Evolutionary conservation across 2,113 vertebrate species (phyloP), one percentile per base, ranked within the genome.

Genomic region (Tachycineta bicolor): DNA sequence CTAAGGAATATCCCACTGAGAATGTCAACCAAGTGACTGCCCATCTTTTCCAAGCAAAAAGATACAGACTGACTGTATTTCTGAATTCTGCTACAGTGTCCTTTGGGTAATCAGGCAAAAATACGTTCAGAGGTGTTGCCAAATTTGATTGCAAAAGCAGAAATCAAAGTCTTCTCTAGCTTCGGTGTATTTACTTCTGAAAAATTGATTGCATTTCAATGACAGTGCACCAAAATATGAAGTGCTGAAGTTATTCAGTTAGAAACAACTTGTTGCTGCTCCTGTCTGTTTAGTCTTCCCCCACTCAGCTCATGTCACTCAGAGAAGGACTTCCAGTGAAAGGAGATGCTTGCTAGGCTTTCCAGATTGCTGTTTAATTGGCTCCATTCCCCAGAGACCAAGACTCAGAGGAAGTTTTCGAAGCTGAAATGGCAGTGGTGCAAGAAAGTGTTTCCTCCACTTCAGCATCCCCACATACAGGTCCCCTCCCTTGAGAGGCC

Each of bases 331-430:
- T 89, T 81, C 25, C 46, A 76, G 3, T 84, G 79, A 58, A 91
- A 89, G 67, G 60, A 33, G 65, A 59, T 70, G 73, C 60, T 44
- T 90, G 16, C 1, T 50, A n/a, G 53, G 76, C 56, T 93, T 89
- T 50, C 37, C 79, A 87, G 58, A 67, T 59, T 94, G 76, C 34
- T 62, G 25, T 87, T 87, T 89, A 92, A 87, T 96, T 93, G 86
- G 74, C 58, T 89, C 71, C 10, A 23, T 93, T 93, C 92, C 81
- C 83, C 65, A 43, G 89, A 80, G 74, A 43, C 34, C 43, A 60
- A 89, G 58, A 63, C 52, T 92, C 60, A 52, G 70, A 64, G 68
- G 50, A 86, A 62, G n/a, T 75, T 93, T 68, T 62, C 19, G 3
- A 87, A 68, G 93, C 55, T 84, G 56, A 94, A 92, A 84, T 93